Base-by-base conservation (phyloP, 2,888 invertebrate genomes). In the Chrysolina americana region DNA sequence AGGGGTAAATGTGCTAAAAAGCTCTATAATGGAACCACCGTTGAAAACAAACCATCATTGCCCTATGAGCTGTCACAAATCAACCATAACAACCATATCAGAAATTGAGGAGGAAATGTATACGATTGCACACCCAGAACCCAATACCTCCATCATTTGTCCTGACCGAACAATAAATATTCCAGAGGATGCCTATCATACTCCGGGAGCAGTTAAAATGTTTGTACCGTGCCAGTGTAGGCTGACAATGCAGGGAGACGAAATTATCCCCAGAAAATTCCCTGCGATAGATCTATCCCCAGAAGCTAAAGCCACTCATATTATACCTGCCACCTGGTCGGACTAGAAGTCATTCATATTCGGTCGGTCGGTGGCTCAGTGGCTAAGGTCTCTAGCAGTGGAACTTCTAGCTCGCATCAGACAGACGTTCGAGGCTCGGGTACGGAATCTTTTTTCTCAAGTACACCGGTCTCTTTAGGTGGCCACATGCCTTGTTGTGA, bases 1-100 rank as follows among this genome's bases (percentile, higher is more conserved):
- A 80, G 10, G 73, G 79, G 1, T 19, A 47, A 21, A 2, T 79
- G 80, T 41, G 76, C 78, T 5, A 70, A 70, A 44, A 76, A 70
- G 56, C 23, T 80, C 17, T 76, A 70, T 28, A 50, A 66, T n/a
- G 80, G 79, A 3, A 73, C 78, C 13, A 75, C 80, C 6, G 73
- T 80, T 6, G 68, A 76, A 17, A 75, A 77, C 17, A 3, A 75
- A 41, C 41, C 50, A 74, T 11, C 69, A 79, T 41, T 80, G 80
- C 47, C 70, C 77, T 2, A 70, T 79, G 63, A 65, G 36, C 13
- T 78, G 77, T 44, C 78, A 79, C 28, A 56, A 50, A 59, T 75
- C 77, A 15, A 47, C 59, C 11, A n/a, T n/a, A n/a, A n/a, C n/a
- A n/a, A n/a, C n/a, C n/a, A n/a, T n/a, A n/a, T n/a, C n/a, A n/a